Conservation (phyloP, 2,113 vertebrate species). For the Bujurquina vittata region DNA sequence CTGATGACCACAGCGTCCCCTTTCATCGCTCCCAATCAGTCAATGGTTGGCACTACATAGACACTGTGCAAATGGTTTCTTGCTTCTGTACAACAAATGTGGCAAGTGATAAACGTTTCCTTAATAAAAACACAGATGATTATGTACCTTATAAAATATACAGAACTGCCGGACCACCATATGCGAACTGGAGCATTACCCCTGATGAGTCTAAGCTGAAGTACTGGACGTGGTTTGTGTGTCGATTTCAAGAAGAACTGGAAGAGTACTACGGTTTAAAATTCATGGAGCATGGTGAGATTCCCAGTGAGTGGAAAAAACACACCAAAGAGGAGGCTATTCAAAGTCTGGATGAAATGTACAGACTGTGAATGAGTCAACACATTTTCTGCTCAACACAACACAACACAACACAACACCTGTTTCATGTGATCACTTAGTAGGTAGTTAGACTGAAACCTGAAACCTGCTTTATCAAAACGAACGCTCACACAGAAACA, state of each 20-base stretch:
- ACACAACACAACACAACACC: no score
- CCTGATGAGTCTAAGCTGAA: slow-evolving; percentile 66
- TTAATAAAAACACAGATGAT: no score
- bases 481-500: no score
- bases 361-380: no score
- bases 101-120: slow-evolving; percentile 29
- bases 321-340: slow-evolving; percentile 36
- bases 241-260: slow-evolving; percentile 69
- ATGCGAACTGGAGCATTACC: slow-evolving; percentile 70
- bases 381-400: no score
- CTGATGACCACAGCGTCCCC: slow-evolving; percentile 46
- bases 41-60: background rate
- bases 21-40: slow-evolving; percentile 56
- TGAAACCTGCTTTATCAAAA: no score
- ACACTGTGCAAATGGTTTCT: background rate
- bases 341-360: slow-evolving; percentile 46
- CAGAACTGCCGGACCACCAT: slow-evolving; percentile 40
- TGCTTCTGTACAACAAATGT: slow-evolving; percentile 62
- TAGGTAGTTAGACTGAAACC: no score
- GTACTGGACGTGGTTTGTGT: slow-evolving; percentile 85
- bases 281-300: background rate
- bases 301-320: slow-evolving; percentile 14
- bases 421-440: background rate
- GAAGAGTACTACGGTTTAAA: slow-evolving; percentile 33
- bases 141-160: slow-evolving; percentile 52